Evolutionary conservation across 2,888 invertebrate genomes (phyloP).

Genomic region (Autographa pulchrina): DNA sequence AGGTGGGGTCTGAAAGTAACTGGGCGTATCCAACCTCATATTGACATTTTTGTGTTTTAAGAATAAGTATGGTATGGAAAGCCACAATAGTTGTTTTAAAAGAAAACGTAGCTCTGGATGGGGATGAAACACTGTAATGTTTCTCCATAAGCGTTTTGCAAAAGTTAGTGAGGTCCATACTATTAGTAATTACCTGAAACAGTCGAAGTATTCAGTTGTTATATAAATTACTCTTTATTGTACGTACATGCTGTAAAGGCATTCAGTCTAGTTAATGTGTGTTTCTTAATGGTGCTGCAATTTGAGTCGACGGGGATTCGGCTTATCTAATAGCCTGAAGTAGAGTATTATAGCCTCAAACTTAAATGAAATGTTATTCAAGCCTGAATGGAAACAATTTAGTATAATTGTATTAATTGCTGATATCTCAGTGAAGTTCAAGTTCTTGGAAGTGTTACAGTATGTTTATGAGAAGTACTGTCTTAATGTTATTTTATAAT

Average conservation of each 20-base stretch:
- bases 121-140: too few relatives aligned
- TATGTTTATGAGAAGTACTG: neutral
- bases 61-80: too few relatives aligned
- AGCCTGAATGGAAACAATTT: constrained; percentile 9
- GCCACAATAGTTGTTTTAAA: too few relatives aligned
- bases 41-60: too few relatives aligned
- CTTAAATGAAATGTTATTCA: constrained; percentile 9
- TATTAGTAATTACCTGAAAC: neutral
- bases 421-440: constrained; percentile 7
- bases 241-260: neutral
- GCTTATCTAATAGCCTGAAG: constrained; percentile 6
- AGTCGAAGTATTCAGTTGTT: neutral
- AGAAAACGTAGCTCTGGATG: too few relatives aligned
- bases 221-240: neutral
- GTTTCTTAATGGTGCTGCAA: constrained; percentile 1
- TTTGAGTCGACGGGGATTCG: neutral
- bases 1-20: too few relatives aligned
- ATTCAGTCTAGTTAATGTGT: constrained; percentile 3
- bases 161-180: too few relatives aligned
- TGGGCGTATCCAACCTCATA: too few relatives aligned
- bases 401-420: constrained; percentile 17
- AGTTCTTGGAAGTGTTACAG: neutral
- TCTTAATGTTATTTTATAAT: too few relatives aligned
- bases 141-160: too few relatives aligned
- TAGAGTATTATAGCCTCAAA: neutral